Evolutionary conservation across 2,113 vertebrate species (phyloP).

Genomic region (Garra rufa): DNA sequence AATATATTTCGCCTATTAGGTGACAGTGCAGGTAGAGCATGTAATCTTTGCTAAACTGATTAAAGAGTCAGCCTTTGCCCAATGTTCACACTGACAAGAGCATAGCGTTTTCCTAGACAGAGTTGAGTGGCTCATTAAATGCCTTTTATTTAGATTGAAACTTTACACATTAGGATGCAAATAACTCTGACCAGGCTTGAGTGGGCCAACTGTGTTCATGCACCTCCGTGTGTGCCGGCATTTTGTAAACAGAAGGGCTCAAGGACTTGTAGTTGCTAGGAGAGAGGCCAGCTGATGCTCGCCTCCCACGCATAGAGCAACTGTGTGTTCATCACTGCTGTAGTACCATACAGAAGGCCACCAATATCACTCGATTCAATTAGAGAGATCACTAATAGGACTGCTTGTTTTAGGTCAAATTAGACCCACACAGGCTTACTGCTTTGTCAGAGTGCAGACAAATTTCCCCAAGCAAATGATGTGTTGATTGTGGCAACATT

Average conservation of each 20-base stretch:
- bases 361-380: slow-evolving; percentile 28
- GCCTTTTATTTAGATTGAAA: slow-evolving; percentile 30
- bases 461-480: slow-evolving; percentile 30
- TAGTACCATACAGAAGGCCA: slow-evolving; percentile 22
- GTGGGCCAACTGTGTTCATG: slow-evolving; percentile 41
- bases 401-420: slow-evolving; percentile 1
- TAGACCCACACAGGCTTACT: slow-evolving; percentile 11
- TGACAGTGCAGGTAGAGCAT: too few relatives aligned
- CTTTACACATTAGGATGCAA: slow-evolving; percentile 28
- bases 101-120: not conserved
- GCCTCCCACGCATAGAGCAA: slow-evolving; percentile 54
- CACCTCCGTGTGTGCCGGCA: slow-evolving; percentile 51
- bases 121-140: slow-evolving; percentile 40
- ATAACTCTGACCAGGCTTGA: slow-evolving; percentile 47
- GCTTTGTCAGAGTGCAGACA: slow-evolving; percentile 7
- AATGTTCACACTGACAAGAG: not conserved
- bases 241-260: slow-evolving; percentile 46
- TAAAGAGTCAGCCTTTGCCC: not conserved
- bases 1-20: too few relatives aligned
- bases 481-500: slow-evolving; percentile 27
- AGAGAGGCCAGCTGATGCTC: slow-evolving; percentile 54
- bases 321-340: slow-evolving; percentile 44
- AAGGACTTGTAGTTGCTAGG: slow-evolving; percentile 59
- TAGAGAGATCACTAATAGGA: slow-evolving; percentile 22
- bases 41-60: too few relatives aligned